A percentile compares a stretch with the other conserved stretches of the same genome.
Conservation (phyloP, 1,140 invertebrate genomes). For the Neelides sp. region DNA sequence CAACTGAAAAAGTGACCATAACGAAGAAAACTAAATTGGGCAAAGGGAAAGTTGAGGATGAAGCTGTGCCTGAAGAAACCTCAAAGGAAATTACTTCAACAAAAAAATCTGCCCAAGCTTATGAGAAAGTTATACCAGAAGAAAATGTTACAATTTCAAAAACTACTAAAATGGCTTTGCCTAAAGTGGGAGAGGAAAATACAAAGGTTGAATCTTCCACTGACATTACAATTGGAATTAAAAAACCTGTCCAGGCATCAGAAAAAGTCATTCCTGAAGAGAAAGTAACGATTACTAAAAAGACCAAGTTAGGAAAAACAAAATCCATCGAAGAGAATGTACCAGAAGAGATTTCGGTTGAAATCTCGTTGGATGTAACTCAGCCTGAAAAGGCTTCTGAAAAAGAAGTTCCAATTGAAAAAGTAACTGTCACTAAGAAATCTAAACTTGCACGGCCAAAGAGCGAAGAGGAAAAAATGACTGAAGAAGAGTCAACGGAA, state of each 20-base stretch:
- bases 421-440: slow-evolving; percentile 4
- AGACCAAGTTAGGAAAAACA: slow-evolving; percentile 1
- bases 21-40: not conserved
- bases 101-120: not conserved
- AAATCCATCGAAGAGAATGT: not conserved
- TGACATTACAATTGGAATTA: not conserved
- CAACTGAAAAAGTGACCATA: not conserved
- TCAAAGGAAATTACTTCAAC: not conserved
- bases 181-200: not conserved
- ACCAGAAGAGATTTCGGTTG: slow-evolving; percentile 1
- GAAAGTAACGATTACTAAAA: slow-evolving; percentile 2
- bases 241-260: not conserved
- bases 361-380: not conserved
- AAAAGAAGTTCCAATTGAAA: not conserved
- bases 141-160: not conserved
- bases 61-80: not conserved
- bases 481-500: too few species aligned
- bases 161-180: not conserved
- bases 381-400: not conserved
- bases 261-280: not conserved
- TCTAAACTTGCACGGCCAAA: not conserved
- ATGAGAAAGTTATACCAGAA: not conserved
- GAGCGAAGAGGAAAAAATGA: not conserved
- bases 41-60: not conserved
- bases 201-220: too few species aligned